phyloP scores from a whole-genome alignment of 2,113 vertebrate genomes.

The Pachypanchax playfairii region DNA sequence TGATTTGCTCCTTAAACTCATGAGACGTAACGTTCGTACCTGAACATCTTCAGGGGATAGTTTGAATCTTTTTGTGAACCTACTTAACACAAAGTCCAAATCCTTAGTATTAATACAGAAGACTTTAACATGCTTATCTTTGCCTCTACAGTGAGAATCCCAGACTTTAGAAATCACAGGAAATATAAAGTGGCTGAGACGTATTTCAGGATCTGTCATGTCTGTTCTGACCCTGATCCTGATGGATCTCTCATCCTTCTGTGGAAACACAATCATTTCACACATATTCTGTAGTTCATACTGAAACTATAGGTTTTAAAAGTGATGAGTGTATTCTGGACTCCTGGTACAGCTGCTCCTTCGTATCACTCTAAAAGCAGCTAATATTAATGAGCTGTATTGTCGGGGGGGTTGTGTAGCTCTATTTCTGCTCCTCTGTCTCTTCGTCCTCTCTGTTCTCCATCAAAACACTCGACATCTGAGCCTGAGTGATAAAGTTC shows the following conservation, averaged over 20 bases:
- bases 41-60: too few species aligned
- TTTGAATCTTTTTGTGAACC: too few species aligned
- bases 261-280: neutral
- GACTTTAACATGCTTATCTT: too few species aligned
- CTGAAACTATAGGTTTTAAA: neutral
- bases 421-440: constrained; percentile 13
- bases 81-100: too few species aligned
- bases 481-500: constrained; percentile 44
- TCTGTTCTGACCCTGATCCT: too few species aligned
- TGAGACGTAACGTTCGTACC: too few species aligned
- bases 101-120: too few species aligned
- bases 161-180: too few species aligned
- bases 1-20: too few species aligned
- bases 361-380: constrained; percentile 4
- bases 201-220: too few species aligned
- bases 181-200: too few species aligned
- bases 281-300: neutral
- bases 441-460: neutral
- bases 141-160: too few species aligned
- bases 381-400: constrained; percentile 28
- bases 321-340: neutral
- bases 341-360: constrained; percentile 15
- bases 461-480: constrained; percentile 47
- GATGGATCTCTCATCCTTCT: neutral
- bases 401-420: constrained; percentile 6